Evolutionary conservation across 2,797 vertebrate genomes (phyloP).

Genomic region (Taeniopygia guttata): DNA sequence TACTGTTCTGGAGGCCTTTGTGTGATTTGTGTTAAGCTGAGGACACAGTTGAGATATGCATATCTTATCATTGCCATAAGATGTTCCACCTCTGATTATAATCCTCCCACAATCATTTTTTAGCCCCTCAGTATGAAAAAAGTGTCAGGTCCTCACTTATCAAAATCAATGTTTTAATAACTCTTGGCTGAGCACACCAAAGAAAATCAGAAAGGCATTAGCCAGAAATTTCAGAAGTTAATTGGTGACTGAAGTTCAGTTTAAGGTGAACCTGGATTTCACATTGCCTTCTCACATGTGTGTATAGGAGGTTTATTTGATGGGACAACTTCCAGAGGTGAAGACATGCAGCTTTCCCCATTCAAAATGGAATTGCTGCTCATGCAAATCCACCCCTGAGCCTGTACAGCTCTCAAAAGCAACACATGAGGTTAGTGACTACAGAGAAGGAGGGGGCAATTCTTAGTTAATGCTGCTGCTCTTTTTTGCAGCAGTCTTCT

Average conservation of each 20-base stretch:
- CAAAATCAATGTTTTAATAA: neutral
- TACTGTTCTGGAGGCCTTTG: neutral
- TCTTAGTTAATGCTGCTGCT: neutral
- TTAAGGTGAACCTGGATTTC: neutral
- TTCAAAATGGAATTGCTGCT: neutral
- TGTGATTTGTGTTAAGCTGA: neutral
- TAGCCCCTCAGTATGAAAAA: neutral
- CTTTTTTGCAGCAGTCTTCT: neutral
- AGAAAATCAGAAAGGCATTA: neutral
- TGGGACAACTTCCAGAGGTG: neutral
- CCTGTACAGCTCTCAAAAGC: neutral
- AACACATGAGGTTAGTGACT: accelerated
- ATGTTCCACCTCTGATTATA: neutral
- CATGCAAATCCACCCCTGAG: neutral
- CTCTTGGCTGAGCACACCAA: neutral
- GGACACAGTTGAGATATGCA: neutral
- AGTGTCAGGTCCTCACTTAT: neutral
- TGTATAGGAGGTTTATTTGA: neutral
- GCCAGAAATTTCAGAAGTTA: neutral
- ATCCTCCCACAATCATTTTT: neutral
- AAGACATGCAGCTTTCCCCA: neutral
- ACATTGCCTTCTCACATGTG: accelerated
- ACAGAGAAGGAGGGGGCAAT: neutral
- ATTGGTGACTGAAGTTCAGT: neutral
- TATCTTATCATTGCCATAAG: accelerated